Evolutionary conservation across 2,113 vertebrate species (phyloP).

Genomic region (Uria aalge): DNA sequence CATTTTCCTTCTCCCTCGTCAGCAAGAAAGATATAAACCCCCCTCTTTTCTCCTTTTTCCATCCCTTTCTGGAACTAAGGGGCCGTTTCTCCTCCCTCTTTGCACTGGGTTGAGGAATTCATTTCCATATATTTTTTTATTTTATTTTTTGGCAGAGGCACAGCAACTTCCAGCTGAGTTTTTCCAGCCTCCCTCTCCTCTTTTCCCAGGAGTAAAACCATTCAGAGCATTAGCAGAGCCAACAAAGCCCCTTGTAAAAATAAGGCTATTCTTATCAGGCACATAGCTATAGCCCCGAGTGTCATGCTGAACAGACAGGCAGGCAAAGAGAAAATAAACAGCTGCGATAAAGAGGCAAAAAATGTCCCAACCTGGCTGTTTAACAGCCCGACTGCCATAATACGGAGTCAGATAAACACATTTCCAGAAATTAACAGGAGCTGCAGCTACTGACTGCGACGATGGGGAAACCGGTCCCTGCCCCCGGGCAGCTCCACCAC

Average conservation of each 20-base stretch:
- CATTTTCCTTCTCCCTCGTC: background rate
- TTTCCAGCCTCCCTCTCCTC: background rate
- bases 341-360: background rate
- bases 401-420: background rate
- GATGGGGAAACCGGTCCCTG: background rate
- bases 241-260: conserved; percentile 18
- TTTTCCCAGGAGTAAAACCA: background rate
- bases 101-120: background rate
- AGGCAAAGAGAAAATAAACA: background rate
- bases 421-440: background rate
- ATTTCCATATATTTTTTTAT: background rate
- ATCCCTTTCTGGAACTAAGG: background rate
- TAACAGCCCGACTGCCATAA: background rate
- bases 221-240: background rate
- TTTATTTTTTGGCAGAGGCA: background rate
- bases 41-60: background rate
- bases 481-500: accelerated
- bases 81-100: background rate
- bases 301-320: background rate
- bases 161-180: background rate
- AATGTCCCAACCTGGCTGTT: background rate
- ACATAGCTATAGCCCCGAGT: background rate
- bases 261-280: background rate
- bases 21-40: background rate
- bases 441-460: background rate